Base-by-base conservation (phyloP, 2,888 invertebrate genomes). In the Drosophila histrio region DNA sequence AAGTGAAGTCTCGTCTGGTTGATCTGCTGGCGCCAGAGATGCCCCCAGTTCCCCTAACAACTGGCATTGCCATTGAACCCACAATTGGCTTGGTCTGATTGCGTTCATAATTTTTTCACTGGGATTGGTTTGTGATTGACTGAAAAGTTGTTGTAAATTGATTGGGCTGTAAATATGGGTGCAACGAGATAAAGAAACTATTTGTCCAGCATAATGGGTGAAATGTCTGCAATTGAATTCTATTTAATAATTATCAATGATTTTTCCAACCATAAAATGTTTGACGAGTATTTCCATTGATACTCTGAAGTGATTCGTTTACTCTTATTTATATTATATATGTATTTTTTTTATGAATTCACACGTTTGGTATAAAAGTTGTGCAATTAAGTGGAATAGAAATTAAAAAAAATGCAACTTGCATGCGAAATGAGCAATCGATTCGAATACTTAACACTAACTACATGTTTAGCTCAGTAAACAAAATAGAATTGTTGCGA, bases 31-130 rank as follows among this genome's bases (percentile, higher is more conserved):
- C 67, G 72, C 72, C 81, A 32, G 19, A 21, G 24, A 39, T 53
- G 49, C 19, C 21, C 39, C 28, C 24, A 49, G 36, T 39, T 58
- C 19, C 43, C 22, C 49, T 44, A 41, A 13, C 34, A 43, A 30
- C 43, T 32, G 57, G 28, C 57, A 15, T 30, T 50, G 32, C 26
- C 59, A 64, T 39, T 44, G 43, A 47, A 38, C 47, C 60, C 52
- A 61, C 80, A 80, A 83, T 83, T 86, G 87, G 87, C 73, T 50
- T 64, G 26, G 52, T 71, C 71, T 86, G 83, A 77, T 75, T 88
- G 86, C 61, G 74, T 65, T 62, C 60, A 68, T 80, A 53, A 72
- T 38, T 68, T 61, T 62, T 59, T 62, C 59, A 66, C 61, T 65
- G 68, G 67, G 74, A 63, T 85, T 72, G 83, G 62, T 66, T 79